Evolutionary conservation across 2,888 invertebrate species (phyloP), one percentile per base, ranked within the genome.

Genomic region (Caenorhabditis sp.): DNA sequence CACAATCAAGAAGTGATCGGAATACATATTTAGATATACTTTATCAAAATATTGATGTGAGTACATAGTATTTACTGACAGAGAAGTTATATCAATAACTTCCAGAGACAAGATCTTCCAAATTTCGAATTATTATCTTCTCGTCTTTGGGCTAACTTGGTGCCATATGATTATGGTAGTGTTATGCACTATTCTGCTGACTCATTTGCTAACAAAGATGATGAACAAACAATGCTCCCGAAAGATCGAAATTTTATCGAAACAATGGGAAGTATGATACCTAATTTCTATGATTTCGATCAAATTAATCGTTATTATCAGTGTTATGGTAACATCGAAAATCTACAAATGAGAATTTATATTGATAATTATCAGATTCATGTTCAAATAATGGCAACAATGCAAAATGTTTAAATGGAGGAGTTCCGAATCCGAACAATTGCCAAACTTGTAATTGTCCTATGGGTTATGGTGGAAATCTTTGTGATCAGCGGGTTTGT

Each of bases 131-230:
- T 75, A 0, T 61, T 75, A 6, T 70, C 75, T 17, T 57, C 75
- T 50, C 63, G 69, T 37, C 62, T 69, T 3, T 75, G 75, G 75
- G 64, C 68, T 6, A 75, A 75, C 31, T 50, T 75, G 19, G 75
- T 75, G 1, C 75, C 75, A 0, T 75, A 75, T 50, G 75, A 75
- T 51, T 75, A 75, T 57, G 75, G 75, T 51, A 75, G 75, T 58
- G 75, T 75, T 21, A 75, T 75, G 75, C 75, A 75, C 53, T 75
- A 75, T 43, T 67, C 69, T 3, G 75, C 75, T n/a, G 69, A 75
- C 31, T 75, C 75, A 27, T 75, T 75, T 50, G 66, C 75, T 8
- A 75, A 67, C 19, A 69, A 66, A 58, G 69, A 69, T 50, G 65
- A 69, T 31, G 58, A 69, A 24, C 62, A 67, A 37, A 75, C 75